Conservation (phyloP, 2,888 invertebrate genomes). For the Sarcophaga carnaria region DNA sequence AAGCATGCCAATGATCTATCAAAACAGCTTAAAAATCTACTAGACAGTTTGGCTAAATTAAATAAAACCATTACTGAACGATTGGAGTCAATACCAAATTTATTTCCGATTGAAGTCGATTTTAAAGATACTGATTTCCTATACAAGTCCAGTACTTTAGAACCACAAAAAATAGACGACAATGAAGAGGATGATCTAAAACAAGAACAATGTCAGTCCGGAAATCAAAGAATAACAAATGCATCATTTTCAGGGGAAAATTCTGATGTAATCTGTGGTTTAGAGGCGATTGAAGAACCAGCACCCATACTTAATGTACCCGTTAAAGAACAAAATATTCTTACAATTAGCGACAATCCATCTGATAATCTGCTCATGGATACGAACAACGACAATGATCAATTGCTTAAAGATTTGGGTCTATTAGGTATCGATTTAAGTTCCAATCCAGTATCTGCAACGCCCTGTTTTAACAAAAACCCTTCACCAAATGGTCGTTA, state of each 20-base stretch:
- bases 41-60: constrained; percentile 90
- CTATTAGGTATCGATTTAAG: constrained; percentile 83
- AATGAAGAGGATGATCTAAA: constrained; percentile 74
- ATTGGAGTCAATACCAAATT: constrained; percentile 87
- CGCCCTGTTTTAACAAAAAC: constrained; percentile 69
- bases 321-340: constrained; percentile 63
- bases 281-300: constrained; percentile 78
- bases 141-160: constrained; percentile 85
- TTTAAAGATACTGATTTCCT: constrained; percentile 95
- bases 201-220: background rate
- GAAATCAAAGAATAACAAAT: constrained; percentile 5
- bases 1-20: constrained; percentile 99
- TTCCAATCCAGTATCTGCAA: constrained; percentile 74
- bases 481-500: constrained; percentile 73
- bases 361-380: constrained; percentile 36
- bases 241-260: background rate
- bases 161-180: constrained; percentile 79
- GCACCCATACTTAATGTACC: constrained; percentile 76
- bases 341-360: constrained; percentile 40
- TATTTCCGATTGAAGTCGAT: constrained; percentile 98
- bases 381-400: constrained; percentile 62
- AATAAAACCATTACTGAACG: constrained; percentile 88
- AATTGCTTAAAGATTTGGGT: constrained; percentile 84
- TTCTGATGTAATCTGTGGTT: constrained; percentile 73
- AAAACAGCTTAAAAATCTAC: constrained; percentile 90